Evolutionary conservation across 1,140 invertebrate species (phyloP).

Genomic region (Magallana gigas): DNA sequence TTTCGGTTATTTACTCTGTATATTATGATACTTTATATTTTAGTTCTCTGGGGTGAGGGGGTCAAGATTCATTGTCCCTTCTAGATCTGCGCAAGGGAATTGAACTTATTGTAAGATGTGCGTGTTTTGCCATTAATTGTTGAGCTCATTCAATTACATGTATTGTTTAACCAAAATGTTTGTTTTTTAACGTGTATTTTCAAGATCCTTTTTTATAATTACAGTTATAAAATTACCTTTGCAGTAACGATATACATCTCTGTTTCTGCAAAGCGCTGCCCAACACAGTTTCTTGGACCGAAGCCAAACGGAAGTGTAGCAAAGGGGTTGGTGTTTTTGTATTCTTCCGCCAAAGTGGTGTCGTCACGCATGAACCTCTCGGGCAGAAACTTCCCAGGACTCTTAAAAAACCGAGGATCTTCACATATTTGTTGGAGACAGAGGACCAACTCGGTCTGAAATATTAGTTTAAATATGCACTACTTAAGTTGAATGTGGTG

Average conservation of each 20-base stretch:
- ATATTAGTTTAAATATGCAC: background rate
- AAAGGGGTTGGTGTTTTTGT: constrained; percentile 82
- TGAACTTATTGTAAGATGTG: background rate
- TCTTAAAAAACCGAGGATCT: constrained; percentile 12
- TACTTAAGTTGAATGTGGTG: too few relatives aligned
- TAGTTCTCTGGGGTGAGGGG: background rate
- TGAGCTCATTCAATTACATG: background rate
- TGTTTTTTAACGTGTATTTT: background rate
- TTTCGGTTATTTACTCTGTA: too few relatives aligned
- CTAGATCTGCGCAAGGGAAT: too few relatives aligned
- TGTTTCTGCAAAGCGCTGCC: constrained; percentile 91
- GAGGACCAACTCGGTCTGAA: background rate
- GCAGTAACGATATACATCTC: constrained; percentile 88
- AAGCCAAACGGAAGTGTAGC: constrained; percentile 92
- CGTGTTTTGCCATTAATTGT: background rate
- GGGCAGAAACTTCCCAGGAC: background rate
- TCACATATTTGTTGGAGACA: background rate
- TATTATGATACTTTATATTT: too few relatives aligned
- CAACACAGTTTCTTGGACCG: constrained; percentile 92
- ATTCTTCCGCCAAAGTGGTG: background rate
- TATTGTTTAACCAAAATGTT: background rate
- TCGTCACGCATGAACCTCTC: constrained; percentile 18
- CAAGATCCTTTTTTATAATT: background rate
- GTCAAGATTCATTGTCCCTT: background rate
- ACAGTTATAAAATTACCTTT: constrained; percentile 77